A percentile compares a stretch with the other conserved stretches of the same genome.
Evolutionary conservation across 2,888 invertebrate species (phyloP).

Genomic region (Troides oblongomaculatus): DNA sequence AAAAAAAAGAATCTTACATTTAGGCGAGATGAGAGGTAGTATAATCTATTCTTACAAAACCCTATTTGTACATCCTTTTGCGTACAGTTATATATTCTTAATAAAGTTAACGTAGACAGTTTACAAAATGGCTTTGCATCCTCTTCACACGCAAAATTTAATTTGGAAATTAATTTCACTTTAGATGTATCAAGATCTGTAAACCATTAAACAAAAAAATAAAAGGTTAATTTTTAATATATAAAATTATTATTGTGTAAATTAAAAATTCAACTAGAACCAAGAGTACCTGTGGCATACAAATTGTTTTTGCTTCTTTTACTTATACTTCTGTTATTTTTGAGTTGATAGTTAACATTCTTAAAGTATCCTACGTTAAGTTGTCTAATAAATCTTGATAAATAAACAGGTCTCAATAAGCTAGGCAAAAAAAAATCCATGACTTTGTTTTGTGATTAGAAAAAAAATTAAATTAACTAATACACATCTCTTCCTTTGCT

Average conservation of each 20-base stretch:
- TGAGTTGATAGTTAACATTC: neutral
- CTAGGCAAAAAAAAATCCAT: slow-evolving; percentile 11
- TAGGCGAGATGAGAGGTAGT: slow-evolving; percentile 75
- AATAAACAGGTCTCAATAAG: slow-evolving; percentile 19
- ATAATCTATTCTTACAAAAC: slow-evolving; percentile 76
- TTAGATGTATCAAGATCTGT: slow-evolving; percentile 52
- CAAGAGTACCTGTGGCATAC: neutral
- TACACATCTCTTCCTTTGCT: neutral
- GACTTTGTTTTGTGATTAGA: neutral
- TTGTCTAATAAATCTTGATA: slow-evolving; percentile 1
- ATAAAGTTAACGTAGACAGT: slow-evolving; percentile 58
- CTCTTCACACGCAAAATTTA: slow-evolving; percentile 67
- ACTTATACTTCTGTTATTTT: neutral
- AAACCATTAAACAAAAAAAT: slow-evolving; percentile 29
- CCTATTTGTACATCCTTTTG: slow-evolving; percentile 62
- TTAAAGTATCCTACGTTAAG: neutral
- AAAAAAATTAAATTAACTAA: neutral
- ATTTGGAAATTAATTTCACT: slow-evolving; percentile 54
- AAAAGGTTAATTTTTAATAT: neutral
- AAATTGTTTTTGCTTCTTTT: neutral
- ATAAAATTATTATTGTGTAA: neutral
- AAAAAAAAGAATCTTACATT: slow-evolving; percentile 47
- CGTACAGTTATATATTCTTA: slow-evolving; percentile 55
- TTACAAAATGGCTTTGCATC: slow-evolving; percentile 77
- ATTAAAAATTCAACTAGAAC: neutral